Evolutionary conservation across 2,797 vertebrate genomes (phyloP).

Genomic region (Orientallactaga sibirica): DNA sequence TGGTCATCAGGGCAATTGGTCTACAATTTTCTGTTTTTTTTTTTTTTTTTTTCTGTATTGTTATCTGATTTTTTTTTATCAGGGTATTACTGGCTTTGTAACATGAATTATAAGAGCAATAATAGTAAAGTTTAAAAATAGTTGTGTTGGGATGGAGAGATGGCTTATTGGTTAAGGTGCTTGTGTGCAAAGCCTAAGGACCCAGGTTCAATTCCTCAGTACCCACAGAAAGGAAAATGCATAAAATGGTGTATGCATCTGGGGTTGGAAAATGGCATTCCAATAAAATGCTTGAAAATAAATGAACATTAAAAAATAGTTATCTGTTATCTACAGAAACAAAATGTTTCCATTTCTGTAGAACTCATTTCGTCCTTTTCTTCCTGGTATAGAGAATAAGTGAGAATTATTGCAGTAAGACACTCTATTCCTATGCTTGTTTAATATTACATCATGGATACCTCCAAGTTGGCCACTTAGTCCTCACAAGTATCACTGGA

Average conservation of each 20-base stretch:
- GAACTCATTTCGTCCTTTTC: background rate
- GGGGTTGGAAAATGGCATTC: no score
- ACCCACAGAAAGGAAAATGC: no score
- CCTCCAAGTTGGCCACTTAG: background rate
- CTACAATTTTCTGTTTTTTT: background rate
- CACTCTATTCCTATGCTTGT: background rate
- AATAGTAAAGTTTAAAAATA: background rate
- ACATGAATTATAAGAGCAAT: background rate
- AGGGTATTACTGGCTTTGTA: background rate
- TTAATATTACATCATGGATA: background rate
- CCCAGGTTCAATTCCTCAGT: no score
- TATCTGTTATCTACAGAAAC: no score
- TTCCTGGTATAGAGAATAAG: background rate
- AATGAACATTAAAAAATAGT: no score
- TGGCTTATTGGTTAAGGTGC: no score
- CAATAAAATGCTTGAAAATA: no score
- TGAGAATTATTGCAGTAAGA: background rate
- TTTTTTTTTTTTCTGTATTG: background rate
- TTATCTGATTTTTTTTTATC: background rate
- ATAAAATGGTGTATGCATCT: no score
- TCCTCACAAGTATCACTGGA: background rate
- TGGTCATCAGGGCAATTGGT: background rate
- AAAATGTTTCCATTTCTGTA: background rate
- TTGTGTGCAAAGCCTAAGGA: no score
- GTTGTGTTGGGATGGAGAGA: no score